Conservation (phyloP, 2,888 invertebrate species). For the Nesidiocoris tenuis region DNA sequence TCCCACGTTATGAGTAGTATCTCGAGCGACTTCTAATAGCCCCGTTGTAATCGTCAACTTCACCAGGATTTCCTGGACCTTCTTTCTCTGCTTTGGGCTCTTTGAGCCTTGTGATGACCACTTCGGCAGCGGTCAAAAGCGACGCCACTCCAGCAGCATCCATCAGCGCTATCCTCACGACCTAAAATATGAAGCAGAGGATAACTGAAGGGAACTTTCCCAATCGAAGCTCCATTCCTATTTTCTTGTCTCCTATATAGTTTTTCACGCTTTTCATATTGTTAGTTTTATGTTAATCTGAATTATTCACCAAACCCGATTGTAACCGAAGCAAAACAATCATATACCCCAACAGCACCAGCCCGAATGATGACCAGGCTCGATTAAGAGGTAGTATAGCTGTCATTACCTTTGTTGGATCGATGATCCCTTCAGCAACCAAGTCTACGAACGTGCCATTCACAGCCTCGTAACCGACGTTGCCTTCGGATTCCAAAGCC, state of each 20-base stretch:
- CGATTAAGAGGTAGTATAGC: no score
- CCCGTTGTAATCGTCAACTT: background rate
- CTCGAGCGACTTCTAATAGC: background rate
- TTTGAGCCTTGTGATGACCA: constrained; percentile 71
- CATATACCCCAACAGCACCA: no score
- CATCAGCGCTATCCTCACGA: constrained; percentile 86
- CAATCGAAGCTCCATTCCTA: no score
- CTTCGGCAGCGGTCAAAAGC: constrained; percentile 92
- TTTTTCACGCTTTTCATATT: no score
- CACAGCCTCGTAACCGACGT: constrained; percentile 86
- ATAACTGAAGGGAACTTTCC: no score
- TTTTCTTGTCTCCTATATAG: no score
- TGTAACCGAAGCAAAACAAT: no score
- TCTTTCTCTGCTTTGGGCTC: constrained; percentile 33
- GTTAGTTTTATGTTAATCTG: no score
- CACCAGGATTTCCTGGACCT: background rate
- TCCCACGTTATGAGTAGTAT: constrained; percentile 18
- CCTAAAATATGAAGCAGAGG: constrained; percentile 55
- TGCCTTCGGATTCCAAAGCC: constrained; percentile 65
- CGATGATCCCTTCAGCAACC: constrained; percentile 91
- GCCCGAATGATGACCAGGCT: no score
- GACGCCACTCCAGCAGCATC: constrained; percentile 96
- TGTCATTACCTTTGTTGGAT: constrained; percentile 81
- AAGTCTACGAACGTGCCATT: constrained; percentile 87
- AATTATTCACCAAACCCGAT: no score